These are phyloP conservation scores for Limnephilus marmoratus DNA, from an alignment of 2,888 invertebrate genomes.

Conservation along the genomic window DNA sequence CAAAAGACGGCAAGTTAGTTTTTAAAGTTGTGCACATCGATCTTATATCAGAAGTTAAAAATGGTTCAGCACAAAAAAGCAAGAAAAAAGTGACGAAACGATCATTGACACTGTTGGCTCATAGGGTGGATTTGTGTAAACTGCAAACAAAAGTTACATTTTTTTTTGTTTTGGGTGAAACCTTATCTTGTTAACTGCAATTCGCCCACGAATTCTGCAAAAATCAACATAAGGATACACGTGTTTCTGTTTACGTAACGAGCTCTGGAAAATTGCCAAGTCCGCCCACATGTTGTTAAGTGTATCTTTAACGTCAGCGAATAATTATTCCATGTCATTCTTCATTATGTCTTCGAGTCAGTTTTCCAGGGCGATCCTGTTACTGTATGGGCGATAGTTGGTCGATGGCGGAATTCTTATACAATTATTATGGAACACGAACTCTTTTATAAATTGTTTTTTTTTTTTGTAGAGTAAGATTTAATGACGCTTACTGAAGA, in stretches of 20 bases:
- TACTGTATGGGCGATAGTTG: neutral
- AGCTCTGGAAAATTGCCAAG: slow-evolving; percentile 4
- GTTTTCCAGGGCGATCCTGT: slow-evolving; percentile 10
- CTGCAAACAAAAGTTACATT: neutral
- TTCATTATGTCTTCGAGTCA: neutral
- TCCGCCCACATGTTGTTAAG: neutral
- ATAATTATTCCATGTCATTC: neutral
- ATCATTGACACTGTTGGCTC: neutral
- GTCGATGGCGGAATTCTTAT: no score
- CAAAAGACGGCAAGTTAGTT: neutral
- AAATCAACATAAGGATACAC: neutral
- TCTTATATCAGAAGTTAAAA: neutral
- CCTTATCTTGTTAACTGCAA: neutral
- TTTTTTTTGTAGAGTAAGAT: neutral
- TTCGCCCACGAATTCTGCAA: neutral
- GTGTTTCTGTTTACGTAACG: neutral
- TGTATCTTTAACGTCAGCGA: neutral
- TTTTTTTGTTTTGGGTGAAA: neutral
- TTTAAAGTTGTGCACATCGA: neutral
- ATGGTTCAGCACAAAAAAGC: neutral
- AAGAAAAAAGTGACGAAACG: neutral
- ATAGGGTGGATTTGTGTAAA: neutral
- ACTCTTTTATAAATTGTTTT: neutral
- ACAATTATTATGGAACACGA: neutral
- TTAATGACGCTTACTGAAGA: neutral